Base-by-base conservation (phyloP, 2,888 invertebrate genomes). In the Callimorpha dominula region DNA sequence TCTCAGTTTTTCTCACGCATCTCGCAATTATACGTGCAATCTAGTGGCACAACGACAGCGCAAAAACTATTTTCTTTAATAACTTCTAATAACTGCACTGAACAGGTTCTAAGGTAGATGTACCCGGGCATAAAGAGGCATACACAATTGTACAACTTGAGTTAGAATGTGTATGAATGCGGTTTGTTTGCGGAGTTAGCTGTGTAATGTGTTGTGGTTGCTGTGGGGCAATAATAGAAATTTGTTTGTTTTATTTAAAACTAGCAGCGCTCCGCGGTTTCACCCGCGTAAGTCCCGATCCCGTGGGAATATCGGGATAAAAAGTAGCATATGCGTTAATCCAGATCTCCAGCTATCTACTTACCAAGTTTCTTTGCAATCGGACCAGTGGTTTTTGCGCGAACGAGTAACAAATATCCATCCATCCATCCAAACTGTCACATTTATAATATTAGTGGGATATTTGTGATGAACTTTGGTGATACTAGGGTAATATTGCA, bases 11-110 rank as follows among this genome's bases (percentile, higher is more conserved):
- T 92, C 93, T 90, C 91, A 92, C 90, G 90, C 78, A 78, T 78
- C 74, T 71, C 69, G 88, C 88, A 92, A 92, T 93, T 92, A 92
- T 86, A 86, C 72, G 81, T 73, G 87, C 89, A 88, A 90, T 91
- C 90, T 90, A 87, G 84, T 77, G 78, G 80, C 76, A 71, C 77
- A 70, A 82, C 80, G 84, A 80, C 81, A 76, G 80, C 73, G 90
- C 90, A 93, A 93, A 93, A 93, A 93, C 83, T 81, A 73, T 81
- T 84, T 76, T 76, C 82, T 82, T 90, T 93, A 93, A 93, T 91
- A 90, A 90, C 88, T 88, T 85, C 83, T 83, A 85, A 83, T 83
- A 84, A 84, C 78, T 81, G 78, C 72, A 75, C 74, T 70, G 74
- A 86, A 89, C 91, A 81, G 87, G 91, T 89, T 89, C 87, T 86